Base-by-base conservation (phyloP, 2,113 vertebrate genomes). In the Sapajus apella region DNA sequence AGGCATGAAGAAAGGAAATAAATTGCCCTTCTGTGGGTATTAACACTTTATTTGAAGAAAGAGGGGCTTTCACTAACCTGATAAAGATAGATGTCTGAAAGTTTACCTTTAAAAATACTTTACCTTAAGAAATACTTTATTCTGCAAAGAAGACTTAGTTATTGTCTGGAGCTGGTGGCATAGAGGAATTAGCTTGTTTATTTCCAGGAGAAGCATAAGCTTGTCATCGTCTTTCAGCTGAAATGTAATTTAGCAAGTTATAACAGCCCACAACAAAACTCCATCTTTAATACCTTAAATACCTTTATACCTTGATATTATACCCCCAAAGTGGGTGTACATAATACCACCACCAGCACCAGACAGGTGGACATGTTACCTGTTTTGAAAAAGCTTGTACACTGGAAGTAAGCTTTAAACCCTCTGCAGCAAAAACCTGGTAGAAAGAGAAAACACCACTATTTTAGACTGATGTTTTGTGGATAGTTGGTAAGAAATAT, bases 81-180 rank as follows among this genome's bases (percentile, higher is more conserved):
- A 70, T 45, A 61, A 68, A 80, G 27, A 75, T 16, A 79, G 25
- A 85, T n/a, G 20, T 35, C 5, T 83, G 21, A 27, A 66, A 73
- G 52, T 52, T 52, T 52, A 99, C 99, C 99, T 99, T 99, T 96
- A 99, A 98, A 98, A 99, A 99, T 93, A 98, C 98, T 99, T 99
- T 99, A 99, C 99, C 99, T 99, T 99, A 96, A 99, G 99, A 98
- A 99, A 99, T 93, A 98, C 98, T 99, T 99, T 99, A 85, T 99
- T 99, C 98, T 99, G 99, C 81, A 98, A 98, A 52, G 99, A 98
- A 72, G 99, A 98, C 97, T 98, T 99, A 77, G 99, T 98, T 92
- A 99, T 99, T 92, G 99, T 97, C 97, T 99, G 99, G 77, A 99
- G 99, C 97, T 99, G 99, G 75, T 99, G 99, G 98, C 99, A 99